Percentiles rank a stretch among this genome's conserved stretches.
phyloP scores from a whole-genome alignment of 2,113 vertebrate species.

The Spermophilus dauricus region DNA sequence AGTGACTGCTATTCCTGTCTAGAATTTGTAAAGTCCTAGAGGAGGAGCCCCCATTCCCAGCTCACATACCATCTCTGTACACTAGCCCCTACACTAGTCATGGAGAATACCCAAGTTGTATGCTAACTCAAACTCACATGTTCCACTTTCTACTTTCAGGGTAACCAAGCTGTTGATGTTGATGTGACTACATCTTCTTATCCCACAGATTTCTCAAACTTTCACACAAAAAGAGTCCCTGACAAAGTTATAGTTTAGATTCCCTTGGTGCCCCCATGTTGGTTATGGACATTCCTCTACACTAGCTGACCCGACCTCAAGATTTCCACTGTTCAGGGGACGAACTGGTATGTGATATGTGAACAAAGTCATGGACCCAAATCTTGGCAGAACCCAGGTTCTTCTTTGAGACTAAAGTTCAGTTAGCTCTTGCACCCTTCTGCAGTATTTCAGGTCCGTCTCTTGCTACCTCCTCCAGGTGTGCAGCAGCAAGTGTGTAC shows the following conservation, averaged over 20 bases:
- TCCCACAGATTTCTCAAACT: background rate
- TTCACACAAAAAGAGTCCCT: background rate
- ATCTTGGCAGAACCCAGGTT: background rate
- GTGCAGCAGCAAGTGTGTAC: background rate
- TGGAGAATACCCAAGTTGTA: background rate
- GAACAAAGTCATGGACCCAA: background rate
- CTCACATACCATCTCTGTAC: background rate
- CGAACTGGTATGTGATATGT: background rate
- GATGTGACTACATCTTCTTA: background rate
- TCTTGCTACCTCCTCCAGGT: background rate
- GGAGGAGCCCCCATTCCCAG: background rate
- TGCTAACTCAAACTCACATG: background rate
- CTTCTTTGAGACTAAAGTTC: conserved; percentile 3
- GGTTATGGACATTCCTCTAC: background rate
- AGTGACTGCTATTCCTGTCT: background rate
- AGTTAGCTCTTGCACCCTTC: background rate
- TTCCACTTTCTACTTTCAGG: background rate
- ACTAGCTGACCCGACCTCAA: background rate
- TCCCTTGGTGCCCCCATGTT: background rate
- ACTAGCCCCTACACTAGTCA: background rate
- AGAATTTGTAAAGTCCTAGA: background rate
- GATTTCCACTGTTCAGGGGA: background rate
- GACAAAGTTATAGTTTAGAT: background rate
- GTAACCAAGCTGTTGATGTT: background rate
- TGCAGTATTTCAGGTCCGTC: background rate